phyloP scores from a whole-genome alignment of 1,140 invertebrate genomes.

The Orchestia grillus region DNA sequence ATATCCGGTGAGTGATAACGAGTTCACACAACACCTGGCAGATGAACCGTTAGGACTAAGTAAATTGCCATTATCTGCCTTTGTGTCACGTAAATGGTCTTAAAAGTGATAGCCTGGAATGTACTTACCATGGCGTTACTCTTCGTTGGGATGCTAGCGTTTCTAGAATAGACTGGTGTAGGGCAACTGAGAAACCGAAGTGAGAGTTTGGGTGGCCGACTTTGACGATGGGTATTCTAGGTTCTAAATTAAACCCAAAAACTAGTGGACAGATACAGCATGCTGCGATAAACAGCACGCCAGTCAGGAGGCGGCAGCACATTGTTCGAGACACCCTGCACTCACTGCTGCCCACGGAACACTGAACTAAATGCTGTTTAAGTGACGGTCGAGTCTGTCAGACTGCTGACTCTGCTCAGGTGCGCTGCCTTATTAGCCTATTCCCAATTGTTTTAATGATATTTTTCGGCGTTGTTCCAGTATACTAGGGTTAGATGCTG shows the following conservation, averaged over 20 bases:
- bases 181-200: constrained; percentile 91
- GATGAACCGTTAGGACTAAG: neutral
- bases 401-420: too few relatives aligned
- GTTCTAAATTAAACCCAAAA: constrained; percentile 84
- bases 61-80: neutral
- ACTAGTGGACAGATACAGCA: neutral
- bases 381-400: too few relatives aligned
- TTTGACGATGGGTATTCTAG: constrained; percentile 86
- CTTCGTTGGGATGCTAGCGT: constrained; percentile 70
- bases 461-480: too few relatives aligned
- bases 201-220: constrained; percentile 79
- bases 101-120: neutral
- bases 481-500: too few relatives aligned
- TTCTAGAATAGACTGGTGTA: constrained; percentile 77
- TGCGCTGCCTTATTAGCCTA: too few relatives aligned
- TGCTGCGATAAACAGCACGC: neutral
- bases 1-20: neutral
- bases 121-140: constrained; percentile 76
- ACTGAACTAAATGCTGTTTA: neutral
- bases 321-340: neutral
- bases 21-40: neutral
- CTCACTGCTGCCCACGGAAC: neutral
- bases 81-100: neutral
- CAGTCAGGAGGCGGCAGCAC: constrained; percentile 27
- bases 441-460: too few relatives aligned